Conservation (phyloP, 2,113 vertebrate species). For the Ophthalmolycus amberensis region DNA sequence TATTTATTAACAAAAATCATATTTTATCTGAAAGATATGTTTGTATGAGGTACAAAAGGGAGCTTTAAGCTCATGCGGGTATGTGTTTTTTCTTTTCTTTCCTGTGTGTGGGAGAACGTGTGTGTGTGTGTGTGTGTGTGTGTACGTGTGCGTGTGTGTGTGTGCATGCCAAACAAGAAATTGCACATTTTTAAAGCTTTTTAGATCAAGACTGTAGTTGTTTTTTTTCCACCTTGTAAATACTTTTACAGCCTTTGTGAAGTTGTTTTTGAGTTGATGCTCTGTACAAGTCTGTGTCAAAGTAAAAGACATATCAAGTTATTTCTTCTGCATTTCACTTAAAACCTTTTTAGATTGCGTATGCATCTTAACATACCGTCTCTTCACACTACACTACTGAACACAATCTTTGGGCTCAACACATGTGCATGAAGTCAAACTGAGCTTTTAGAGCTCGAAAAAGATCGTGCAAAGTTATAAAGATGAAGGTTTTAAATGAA, state of each 20-base stretch:
- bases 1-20: constrained; percentile 79
- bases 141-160: constrained; percentile 83
- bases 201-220: constrained; percentile 87
- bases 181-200: constrained; percentile 91
- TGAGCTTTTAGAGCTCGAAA: not conserved
- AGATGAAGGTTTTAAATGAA: not conserved
- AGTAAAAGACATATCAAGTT: constrained; percentile 76
- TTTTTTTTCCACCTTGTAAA: constrained; percentile 90
- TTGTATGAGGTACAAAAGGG: constrained; percentile 80
- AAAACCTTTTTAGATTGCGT: not conserved
- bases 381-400: not conserved
- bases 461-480: no score
- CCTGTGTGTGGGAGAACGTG: constrained; percentile 74
- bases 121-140: constrained; percentile 63
- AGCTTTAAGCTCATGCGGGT: constrained; percentile 74
- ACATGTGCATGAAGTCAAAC: not conserved
- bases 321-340: constrained; percentile 9
- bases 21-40: constrained; percentile 83
- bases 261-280: constrained; percentile 86
- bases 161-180: constrained; percentile 90
- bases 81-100: constrained; percentile 59
- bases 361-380: not conserved
- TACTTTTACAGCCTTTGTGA: constrained; percentile 93
- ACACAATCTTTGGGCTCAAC: not conserved
- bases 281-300: constrained; percentile 85